Base-by-base conservation (phyloP, 2,113 vertebrate species). In the Casuarius casuarius region DNA sequence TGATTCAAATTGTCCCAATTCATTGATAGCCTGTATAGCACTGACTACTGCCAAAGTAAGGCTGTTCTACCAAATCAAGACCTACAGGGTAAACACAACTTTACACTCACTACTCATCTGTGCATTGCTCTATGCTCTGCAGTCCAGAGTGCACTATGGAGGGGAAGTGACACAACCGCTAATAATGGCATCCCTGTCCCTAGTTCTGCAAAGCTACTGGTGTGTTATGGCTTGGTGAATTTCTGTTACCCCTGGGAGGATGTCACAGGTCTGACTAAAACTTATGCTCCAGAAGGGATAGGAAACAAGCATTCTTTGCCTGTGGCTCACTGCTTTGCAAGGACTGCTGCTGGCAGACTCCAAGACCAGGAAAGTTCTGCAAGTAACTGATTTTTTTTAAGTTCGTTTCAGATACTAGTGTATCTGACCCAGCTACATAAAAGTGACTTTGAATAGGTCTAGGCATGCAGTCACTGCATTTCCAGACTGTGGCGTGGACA, bases 251-350 rank as follows among this genome's bases (percentile, higher is more conserved):
- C 7, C 31, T 52, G 59, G 74, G 35, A 89, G 51, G 54, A 65
- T n/a, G 13, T 44, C 46, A 42, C 4, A 78, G 13, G 12, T 89
- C 48, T 81, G 70, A 82, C 52, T 54, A 56, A 89, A 89, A 84
- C 5, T 58, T 71, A 31, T 1, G 5, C 35, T 65, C 14, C 0
- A 0, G 67, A 46, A 77, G 4, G 7, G 23, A 63, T 4, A 23
- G 61, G n/a, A 29, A 40, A 54, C 42, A n/a, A 79, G 11, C 5
- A 16, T 0, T 3, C 6, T 8, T 85, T 59, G 61, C 46, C 38
- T 22, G 6, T 9, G 61, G 12, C n/a, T 23, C 61, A 23, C 33
- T 35, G n/a, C 14, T 86, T 61, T 31, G 59, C 0, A 0, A 77
- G 31, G 46, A 42, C 9, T 42, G 75, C 21, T 86, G 85, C 38